phyloP scores from a whole-genome alignment of 2,888 invertebrate species.

The Furcula furcula region DNA sequence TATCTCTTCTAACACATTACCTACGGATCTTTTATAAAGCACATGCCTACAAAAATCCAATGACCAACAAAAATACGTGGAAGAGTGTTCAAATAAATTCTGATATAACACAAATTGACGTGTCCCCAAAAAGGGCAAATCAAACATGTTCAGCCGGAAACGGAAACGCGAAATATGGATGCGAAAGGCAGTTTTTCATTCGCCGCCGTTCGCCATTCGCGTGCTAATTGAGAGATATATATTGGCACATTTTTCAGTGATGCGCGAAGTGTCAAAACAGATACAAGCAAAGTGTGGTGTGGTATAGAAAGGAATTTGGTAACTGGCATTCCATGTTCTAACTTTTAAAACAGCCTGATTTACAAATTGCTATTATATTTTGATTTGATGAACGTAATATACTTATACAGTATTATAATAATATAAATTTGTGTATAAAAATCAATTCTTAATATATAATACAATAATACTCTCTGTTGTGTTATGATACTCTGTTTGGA shows the following conservation, averaged over 20 bases:
- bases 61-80: not conserved
- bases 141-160: conserved; percentile 24
- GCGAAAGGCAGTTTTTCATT: conserved; percentile 47
- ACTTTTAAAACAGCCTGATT: too few species aligned
- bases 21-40: too few species aligned
- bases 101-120: conserved; percentile 27
- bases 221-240: conserved; percentile 63
- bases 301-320: conserved; percentile 17
- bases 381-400: not conserved
- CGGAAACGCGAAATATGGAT: conserved; percentile 18
- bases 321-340: conserved; percentile 11
- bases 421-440: too few species aligned
- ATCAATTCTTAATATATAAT: too few species aligned
- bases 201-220: conserved; percentile 30
- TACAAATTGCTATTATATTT: not conserved
- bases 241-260: conserved; percentile 60
- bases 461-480: too few species aligned
- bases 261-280: conserved; percentile 28
- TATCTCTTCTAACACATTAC: too few species aligned
- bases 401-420: too few species aligned
- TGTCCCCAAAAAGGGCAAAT: conserved; percentile 27
- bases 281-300: conserved; percentile 12
- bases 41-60: not conserved
- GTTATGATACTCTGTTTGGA: too few species aligned
- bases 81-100: conserved; percentile 21